Conservation (phyloP, 2,797 vertebrate genomes). For the Muraenolepis orangiensis region DNA sequence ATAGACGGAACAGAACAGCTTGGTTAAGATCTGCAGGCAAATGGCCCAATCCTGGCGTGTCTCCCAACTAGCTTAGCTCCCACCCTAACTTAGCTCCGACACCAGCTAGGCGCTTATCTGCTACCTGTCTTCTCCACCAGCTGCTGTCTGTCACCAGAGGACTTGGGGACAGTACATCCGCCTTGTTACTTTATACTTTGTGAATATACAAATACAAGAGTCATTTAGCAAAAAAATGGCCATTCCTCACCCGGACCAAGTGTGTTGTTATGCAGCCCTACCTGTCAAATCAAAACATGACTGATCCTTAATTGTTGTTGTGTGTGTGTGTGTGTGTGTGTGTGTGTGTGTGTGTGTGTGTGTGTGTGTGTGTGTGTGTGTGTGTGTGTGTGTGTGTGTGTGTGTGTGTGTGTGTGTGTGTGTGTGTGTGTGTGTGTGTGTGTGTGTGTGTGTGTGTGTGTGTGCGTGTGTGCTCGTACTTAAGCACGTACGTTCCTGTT, state of each 20-base stretch:
- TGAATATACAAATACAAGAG: not conserved
- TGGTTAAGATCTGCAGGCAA: not conserved
- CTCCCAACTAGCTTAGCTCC: not conserved
- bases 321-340: not conserved
- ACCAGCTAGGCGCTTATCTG: not conserved
- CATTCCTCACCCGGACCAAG: not conserved
- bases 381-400: not conserved
- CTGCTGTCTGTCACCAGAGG: not conserved
- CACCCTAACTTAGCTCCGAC: not conserved
- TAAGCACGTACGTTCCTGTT: conserved; percentile 5
- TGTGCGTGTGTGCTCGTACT: no score
- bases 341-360: not conserved
- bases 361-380: not conserved
- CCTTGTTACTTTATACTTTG: not conserved
- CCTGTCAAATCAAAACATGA: not conserved
- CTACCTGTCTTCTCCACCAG: not conserved
- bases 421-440: not conserved
- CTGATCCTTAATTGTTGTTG: not conserved
- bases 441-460: not conserved
- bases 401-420: not conserved
- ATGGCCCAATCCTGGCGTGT: not conserved
- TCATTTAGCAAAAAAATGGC: not conserved
- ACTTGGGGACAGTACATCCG: not conserved
- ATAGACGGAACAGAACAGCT: not conserved
- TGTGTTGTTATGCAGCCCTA: not conserved